Conservation (phyloP, 2,888 invertebrate species). For the Xylocampa areola region DNA sequence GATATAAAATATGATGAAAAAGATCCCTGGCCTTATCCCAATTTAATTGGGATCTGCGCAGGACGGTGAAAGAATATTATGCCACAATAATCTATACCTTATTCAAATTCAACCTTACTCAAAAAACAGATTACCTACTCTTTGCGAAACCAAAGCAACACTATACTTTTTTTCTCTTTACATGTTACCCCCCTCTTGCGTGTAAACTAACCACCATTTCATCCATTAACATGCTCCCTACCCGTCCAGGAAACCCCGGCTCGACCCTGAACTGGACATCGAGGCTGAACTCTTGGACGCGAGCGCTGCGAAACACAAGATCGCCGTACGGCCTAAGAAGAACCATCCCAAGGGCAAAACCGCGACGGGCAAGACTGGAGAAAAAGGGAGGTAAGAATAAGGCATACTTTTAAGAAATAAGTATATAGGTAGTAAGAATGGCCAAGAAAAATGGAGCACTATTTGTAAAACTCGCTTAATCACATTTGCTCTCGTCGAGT, state of each 20-base stretch:
- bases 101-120: background rate
- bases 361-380: conserved; percentile 55
- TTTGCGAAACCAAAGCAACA: background rate
- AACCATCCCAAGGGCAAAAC: conserved; percentile 86
- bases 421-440: background rate
- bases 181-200: conserved; percentile 30
- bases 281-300: conserved; percentile 91
- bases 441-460: too few relatives aligned
- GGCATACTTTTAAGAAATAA: too few relatives aligned
- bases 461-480: too few relatives aligned
- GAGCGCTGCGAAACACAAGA: conserved; percentile 93
- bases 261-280: conserved; percentile 91
- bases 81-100: background rate
- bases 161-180: conserved; percentile 3
- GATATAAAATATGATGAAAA: too few relatives aligned
- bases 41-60: too few relatives aligned
- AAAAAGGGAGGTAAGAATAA: conserved; percentile 60
- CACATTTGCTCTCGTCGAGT: too few relatives aligned
- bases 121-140: background rate
- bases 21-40: too few relatives aligned
- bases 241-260: conserved; percentile 86
- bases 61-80: too few relatives aligned
- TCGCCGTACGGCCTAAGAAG: conserved; percentile 93
- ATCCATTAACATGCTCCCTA: conserved; percentile 63
- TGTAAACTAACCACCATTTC: conserved; percentile 61